Conservation (phyloP, 53 echinoderm and acorn worm species). For the Astropecten irregularis region DNA sequence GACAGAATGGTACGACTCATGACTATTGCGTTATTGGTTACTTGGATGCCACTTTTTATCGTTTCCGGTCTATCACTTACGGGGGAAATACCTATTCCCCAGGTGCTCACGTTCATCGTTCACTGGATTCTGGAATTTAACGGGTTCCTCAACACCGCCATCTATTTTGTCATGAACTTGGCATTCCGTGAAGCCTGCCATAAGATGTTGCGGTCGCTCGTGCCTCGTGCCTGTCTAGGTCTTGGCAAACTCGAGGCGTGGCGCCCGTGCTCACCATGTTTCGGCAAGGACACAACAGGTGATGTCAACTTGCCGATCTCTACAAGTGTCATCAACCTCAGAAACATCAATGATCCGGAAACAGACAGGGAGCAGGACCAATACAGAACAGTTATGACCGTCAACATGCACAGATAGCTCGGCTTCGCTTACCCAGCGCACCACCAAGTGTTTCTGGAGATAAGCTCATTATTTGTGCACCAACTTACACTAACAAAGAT, state of each 20-base stretch:
- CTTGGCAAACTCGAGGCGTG: not conserved
- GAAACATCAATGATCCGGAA: too few relatives aligned
- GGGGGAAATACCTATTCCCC: not conserved
- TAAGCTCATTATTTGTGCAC: too few relatives aligned
- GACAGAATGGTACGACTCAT: constrained; percentile 21
- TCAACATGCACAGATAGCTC: too few relatives aligned
- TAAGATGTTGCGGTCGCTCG: not conserved
- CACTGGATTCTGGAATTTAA: not conserved
- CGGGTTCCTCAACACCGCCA: constrained; percentile 15
- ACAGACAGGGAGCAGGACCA: too few relatives aligned
- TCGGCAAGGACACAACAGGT: too few relatives aligned
- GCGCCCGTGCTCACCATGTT: too few relatives aligned
- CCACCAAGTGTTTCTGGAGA: too few relatives aligned
- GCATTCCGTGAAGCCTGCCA: not conserved
- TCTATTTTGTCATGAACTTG: constrained; percentile 18
- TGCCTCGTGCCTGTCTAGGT: not conserved
- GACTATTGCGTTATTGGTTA: not conserved
- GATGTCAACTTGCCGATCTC: too few relatives aligned
- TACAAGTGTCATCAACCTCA: too few relatives aligned
- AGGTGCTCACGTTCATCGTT: not conserved
- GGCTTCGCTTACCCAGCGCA: too few relatives aligned
- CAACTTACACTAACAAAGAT: too few relatives aligned
- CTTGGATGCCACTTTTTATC: not conserved
- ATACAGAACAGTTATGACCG: too few relatives aligned
- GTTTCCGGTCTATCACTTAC: not conserved